These are phyloP conservation scores for Spilosoma lubricipeda DNA, from an alignment of 2,888 invertebrate species.

Conservation along the genomic window DNA sequence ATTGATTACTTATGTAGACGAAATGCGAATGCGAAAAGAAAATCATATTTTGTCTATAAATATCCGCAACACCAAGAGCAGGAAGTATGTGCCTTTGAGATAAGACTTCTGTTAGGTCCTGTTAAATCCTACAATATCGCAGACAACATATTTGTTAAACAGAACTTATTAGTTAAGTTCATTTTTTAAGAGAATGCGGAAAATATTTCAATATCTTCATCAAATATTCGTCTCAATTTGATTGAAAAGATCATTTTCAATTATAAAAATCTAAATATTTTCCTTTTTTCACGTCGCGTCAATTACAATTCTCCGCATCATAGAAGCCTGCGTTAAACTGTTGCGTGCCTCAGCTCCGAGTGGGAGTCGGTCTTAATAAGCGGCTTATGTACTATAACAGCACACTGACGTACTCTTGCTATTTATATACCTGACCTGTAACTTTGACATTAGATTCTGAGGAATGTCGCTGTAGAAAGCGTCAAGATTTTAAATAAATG, in stretches of 20 bases:
- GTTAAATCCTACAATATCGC: background rate
- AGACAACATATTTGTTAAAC: background rate
- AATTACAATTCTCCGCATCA: slow-evolving; percentile 43
- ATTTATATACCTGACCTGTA: slow-evolving; percentile 71
- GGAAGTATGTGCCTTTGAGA: background rate
- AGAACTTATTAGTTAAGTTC: background rate
- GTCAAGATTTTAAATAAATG: slow-evolving; percentile 14
- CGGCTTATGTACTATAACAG: slow-evolving; percentile 75
- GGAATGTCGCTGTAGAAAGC: slow-evolving; percentile 28
- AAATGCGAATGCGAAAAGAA: too few relatives aligned
- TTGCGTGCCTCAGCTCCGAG: slow-evolving; percentile 79
- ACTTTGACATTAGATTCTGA: slow-evolving; percentile 63
- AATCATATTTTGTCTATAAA: background rate
- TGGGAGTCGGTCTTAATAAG: slow-evolving; percentile 84
- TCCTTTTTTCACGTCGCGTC: background rate
- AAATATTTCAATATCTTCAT: background rate
- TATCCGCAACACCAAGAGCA: background rate
- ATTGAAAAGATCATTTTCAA: background rate
- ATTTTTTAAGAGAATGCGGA: background rate
- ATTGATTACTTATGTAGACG: too few relatives aligned
- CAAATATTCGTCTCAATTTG: background rate
- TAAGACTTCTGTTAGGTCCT: background rate
- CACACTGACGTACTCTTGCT: slow-evolving; percentile 63
- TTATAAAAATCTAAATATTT: background rate
- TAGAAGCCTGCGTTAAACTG: slow-evolving; percentile 62